Evolutionary conservation across 92 coral and sea anemone species (phyloP), one percentile per base, ranked within the genome.

Genomic region (Pocillopora grandis): DNA sequence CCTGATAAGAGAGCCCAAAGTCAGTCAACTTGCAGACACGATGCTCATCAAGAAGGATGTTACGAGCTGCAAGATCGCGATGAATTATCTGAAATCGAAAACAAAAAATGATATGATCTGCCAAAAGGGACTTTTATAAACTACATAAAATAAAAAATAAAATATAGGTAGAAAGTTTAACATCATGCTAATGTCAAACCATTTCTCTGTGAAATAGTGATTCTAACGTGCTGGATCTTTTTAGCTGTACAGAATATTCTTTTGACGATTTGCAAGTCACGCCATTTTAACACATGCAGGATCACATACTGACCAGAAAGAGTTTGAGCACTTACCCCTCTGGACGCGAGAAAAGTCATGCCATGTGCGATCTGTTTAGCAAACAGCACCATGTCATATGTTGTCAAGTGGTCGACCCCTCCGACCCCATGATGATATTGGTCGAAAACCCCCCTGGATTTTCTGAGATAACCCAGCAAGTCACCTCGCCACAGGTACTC

Each of bases 401-500:
- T 42, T 42, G 49, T 42, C 49, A 42, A 42, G 1, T 42, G 49
- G 49, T 42, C 1, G 49, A 42, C 49, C 7, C 49, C 1, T 42
- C 49, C 49, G 49, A 42, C 49, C 1, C 49, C 49, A 42, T 6
- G 49, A 42, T 42, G 49, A 42, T 42, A 42, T 1, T 42, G 49
- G 49, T 42, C 49, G 49, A 42, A 16, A 75, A 75, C 59, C 31
- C 78, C 78, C 15, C 78, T 33, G 71, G 70, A 61, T 10, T 61
- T 62, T 37, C 81, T 77, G 58, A 77, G 58, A n/a, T 59, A 61
- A 16, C 81, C 81, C 49, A 77, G 9, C 56, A 77, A 62, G 21
- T 77, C 81, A 60, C 81, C 81, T 61, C 48, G 64, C 7, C 58
- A 4, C 68, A 77, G 18, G 49, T 77, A 77, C 66, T 74, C 64